Percentiles rank a stretch among this genome's conserved stretches.
Conservation (phyloP, 1,140 invertebrate genomes). For the Scaptomyza hsui region DNA sequence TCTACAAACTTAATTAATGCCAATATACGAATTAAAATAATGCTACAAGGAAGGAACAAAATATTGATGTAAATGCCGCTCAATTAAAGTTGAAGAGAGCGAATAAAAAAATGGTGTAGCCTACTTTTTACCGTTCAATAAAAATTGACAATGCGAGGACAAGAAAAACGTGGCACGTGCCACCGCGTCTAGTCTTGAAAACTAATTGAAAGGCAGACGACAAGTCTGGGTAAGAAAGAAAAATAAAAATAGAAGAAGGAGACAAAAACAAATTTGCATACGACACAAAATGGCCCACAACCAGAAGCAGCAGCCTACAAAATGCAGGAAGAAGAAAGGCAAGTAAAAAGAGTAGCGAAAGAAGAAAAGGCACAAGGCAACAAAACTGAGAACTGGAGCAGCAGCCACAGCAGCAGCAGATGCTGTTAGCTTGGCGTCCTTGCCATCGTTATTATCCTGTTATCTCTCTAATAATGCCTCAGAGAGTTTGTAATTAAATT, state of each 20-base stretch:
- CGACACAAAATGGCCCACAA: constrained; percentile 44
- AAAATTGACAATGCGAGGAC: constrained; percentile 25
- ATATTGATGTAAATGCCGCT: constrained; percentile 35
- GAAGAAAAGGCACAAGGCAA: constrained; percentile 37
- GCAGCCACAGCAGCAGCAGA: constrained; percentile 4
- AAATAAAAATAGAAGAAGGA: constrained; percentile 19
- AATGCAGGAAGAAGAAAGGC: background rate
- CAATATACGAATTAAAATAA: constrained; percentile 29
- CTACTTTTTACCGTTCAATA: constrained; percentile 40
- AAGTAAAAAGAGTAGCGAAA: background rate
- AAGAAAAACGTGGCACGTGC: constrained; percentile 53
- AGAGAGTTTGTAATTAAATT: constrained; percentile 83
- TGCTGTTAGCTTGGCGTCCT: constrained; percentile 56
- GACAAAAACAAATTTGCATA: constrained; percentile 70
- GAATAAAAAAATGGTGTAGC: constrained; percentile 21
- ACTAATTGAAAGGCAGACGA: constrained; percentile 75
- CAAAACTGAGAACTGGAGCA: constrained; percentile 62
- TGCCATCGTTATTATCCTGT: constrained; percentile 81
- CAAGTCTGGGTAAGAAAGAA: constrained; percentile 35
- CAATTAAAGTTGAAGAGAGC: constrained; percentile 55
- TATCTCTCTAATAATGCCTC: constrained; percentile 82
- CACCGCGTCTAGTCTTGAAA: constrained; percentile 61
- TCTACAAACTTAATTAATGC: constrained; percentile 63
- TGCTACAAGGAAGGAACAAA: constrained; percentile 8
- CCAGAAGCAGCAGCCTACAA: constrained; percentile 50